These are phyloP conservation scores for Myanophis thanlyinensis DNA, from an alignment of 2,113 vertebrate species.

Conservation along the genomic window DNA sequence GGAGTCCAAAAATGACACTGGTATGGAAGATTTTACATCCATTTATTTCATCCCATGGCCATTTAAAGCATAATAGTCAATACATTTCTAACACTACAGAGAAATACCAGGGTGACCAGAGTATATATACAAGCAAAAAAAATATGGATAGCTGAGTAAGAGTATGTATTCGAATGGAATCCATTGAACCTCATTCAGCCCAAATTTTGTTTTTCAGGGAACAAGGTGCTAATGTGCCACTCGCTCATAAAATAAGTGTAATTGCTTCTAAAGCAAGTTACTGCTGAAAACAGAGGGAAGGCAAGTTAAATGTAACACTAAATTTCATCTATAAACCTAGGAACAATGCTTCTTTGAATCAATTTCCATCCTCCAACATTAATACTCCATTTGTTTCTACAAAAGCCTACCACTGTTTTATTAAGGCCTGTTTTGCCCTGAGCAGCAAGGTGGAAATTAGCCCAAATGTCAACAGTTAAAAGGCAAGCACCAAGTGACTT, in stretches of 20 bases:
- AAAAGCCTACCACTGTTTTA: constrained; percentile 63
- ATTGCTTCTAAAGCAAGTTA: constrained; percentile 66
- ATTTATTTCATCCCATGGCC: constrained; percentile 72
- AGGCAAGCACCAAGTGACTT: constrained; percentile 69
- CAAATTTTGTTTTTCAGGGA: constrained; percentile 72
- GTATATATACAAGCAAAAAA: constrained; percentile 70
- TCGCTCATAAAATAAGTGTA: constrained; percentile 69
- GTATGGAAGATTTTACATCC: constrained; percentile 70
- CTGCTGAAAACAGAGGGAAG: constrained; percentile 69
- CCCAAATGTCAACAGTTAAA: constrained; percentile 66
- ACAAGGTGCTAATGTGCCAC: constrained; percentile 74
- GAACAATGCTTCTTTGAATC: constrained; percentile 69
- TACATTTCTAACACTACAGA: constrained; percentile 73
- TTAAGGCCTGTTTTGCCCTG: constrained; percentile 68
- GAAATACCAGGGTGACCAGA: constrained; percentile 71
- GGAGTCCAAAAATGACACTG: constrained; percentile 72
- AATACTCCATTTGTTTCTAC: constrained; percentile 55
- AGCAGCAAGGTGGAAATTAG: constrained; percentile 69
- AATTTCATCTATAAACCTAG: constrained; percentile 72
- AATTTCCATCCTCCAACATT: constrained; percentile 65
- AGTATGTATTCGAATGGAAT: constrained; percentile 60
- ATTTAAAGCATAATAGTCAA: constrained; percentile 68
- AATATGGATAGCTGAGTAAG: constrained; percentile 63
- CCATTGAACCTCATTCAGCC: constrained; percentile 64
- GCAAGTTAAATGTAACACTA: constrained; percentile 67